These are phyloP conservation scores for Callospermophilus lateralis DNA, from an alignment of 2,113 vertebrate genomes.

Conservation along the genomic window DNA sequence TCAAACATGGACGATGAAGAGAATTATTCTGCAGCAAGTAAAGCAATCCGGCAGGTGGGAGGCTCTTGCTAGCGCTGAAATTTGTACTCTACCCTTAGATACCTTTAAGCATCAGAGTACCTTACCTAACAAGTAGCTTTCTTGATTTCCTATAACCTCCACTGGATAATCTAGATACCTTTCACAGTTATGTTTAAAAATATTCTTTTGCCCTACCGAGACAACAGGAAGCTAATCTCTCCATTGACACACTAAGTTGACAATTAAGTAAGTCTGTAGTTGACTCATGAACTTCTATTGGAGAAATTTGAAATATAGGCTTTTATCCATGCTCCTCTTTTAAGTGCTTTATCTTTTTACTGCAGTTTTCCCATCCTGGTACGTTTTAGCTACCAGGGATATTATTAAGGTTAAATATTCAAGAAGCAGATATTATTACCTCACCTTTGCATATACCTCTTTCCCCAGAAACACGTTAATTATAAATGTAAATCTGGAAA, in stretches of 20 bases:
- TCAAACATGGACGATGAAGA: slow-evolving; percentile 96
- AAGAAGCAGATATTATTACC: not conserved
- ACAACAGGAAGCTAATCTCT: not conserved
- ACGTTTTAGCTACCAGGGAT: not conserved
- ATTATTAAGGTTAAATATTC: not conserved
- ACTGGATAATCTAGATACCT: not conserved
- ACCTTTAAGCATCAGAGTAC: not conserved
- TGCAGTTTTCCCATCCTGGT: not conserved
- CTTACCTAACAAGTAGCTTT: not conserved
- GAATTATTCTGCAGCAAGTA: slow-evolving; percentile 94
- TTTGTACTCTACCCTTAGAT: not conserved
- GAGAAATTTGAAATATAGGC: not conserved
- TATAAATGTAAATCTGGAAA: slow-evolving; percentile 30
- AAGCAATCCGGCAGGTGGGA: slow-evolving; percentile 94
- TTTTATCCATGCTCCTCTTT: slow-evolving; percentile 2
- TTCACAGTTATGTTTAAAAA: not conserved
- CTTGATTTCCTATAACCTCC: not conserved
- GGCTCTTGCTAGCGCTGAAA: not conserved
- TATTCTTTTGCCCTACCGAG: not conserved
- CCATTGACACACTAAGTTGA: not conserved
- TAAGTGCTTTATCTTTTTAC: not conserved
- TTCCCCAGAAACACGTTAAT: not conserved
- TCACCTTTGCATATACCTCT: not conserved
- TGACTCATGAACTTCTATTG: slow-evolving; percentile 7
- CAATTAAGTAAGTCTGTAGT: not conserved